These are phyloP conservation scores for Aleadryas rufinucha DNA, from an alignment of 2,113 vertebrate genomes.

Conservation along the genomic window DNA sequence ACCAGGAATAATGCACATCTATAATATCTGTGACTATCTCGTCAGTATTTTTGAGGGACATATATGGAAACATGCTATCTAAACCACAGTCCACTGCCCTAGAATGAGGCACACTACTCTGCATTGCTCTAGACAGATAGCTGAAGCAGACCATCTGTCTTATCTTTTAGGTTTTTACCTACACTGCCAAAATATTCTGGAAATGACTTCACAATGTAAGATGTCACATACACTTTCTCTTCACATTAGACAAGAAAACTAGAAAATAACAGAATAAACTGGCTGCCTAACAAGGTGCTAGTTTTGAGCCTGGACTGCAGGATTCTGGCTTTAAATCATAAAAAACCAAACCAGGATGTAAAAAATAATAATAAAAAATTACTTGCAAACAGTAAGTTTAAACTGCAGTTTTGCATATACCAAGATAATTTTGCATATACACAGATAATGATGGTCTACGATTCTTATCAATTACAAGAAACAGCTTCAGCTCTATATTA, in stretches of 20 bases:
- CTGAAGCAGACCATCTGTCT: not conserved
- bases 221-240: not conserved
- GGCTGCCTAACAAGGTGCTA: not conserved
- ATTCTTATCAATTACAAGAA: not conserved
- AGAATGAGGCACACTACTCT: not conserved
- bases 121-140: not conserved
- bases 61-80: not conserved
- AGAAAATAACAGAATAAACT: not conserved
- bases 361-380: not conserved
- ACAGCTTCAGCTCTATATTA: not conserved
- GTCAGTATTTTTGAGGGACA: not conserved
- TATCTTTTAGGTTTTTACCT: not conserved
- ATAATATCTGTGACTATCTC: not conserved
- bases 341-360: not conserved
- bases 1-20: not conserved
- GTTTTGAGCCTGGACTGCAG: not conserved
- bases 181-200: not conserved
- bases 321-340: not conserved
- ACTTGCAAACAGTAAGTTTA: not conserved
- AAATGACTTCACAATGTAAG: not conserved
- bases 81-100: not conserved
- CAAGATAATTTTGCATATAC: not conserved
- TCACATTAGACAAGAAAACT: not conserved
- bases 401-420: not conserved
- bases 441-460: not conserved